phyloP scores from a whole-genome alignment of 2,888 invertebrate species.

The Cheilosia soror region DNA sequence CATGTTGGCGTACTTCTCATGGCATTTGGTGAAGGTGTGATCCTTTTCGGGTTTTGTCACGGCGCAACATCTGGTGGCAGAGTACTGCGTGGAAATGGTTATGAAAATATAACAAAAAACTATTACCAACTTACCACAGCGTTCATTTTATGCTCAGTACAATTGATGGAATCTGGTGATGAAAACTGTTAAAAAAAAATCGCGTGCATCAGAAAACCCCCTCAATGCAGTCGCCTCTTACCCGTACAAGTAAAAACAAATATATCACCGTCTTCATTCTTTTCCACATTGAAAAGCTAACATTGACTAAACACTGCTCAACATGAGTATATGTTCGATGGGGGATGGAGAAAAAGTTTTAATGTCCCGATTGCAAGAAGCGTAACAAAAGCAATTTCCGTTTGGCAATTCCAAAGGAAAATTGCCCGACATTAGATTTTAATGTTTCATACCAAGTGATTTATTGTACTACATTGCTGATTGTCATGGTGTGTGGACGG shows the following conservation, averaged over 20 bases:
- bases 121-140: conserved; percentile 29
- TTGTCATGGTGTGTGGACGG: conserved; percentile 38
- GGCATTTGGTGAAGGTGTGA: conserved; percentile 7
- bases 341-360: not conserved
- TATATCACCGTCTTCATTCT: conserved; percentile 36
- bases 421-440: conserved; percentile 65
- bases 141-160: conserved; percentile 23
- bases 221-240: not conserved
- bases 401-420: conserved; percentile 54
- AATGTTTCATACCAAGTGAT: conserved; percentile 62
- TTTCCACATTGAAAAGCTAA: conserved; percentile 10
- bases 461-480: conserved; percentile 42
- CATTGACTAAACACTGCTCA: not conserved
- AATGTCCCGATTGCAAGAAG: conserved; percentile 36
- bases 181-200: conserved; percentile 9
- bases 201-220: not conserved
- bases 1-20: conserved; percentile 12
- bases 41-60: conserved; percentile 11
- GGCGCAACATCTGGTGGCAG: conserved; percentile 24
- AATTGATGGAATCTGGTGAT: not conserved
- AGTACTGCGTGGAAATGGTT: conserved; percentile 4
- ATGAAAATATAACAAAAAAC: not conserved
- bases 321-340: not conserved
- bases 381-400: conserved; percentile 68
- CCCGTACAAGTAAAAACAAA: conserved; percentile 21